Base-by-base conservation (phyloP, 1,140 invertebrate species). In the Lepidurus packardi region DNA sequence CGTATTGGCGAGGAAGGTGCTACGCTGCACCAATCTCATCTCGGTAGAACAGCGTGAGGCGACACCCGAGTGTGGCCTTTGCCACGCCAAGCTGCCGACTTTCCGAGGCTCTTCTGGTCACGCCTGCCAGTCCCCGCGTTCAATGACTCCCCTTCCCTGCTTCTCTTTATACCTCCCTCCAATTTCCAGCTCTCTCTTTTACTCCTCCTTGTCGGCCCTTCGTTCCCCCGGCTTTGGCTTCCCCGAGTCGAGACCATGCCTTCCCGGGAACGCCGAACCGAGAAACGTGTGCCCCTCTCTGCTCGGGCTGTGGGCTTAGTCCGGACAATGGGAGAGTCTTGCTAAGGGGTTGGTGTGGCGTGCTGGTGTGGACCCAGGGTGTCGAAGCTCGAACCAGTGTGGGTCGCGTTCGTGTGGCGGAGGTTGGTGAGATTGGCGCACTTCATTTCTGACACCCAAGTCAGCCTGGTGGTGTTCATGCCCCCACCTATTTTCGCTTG, bases 361-460 rank as follows among this genome's bases (percentile, higher is more conserved):
- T 21, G 53, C 53, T 65, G 53, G 53, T 65, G 53, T 65, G 53
- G 53, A 65, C 53, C 53, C 53, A 65, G 53, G 53, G 53, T 65
- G 53, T 65, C 53, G 53, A 65, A 65, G 53, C 53, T 65, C 53
- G 53, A 65, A 65, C 53, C 53, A 65, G 53, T 65, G 53, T 65
- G 53, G 53, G 53, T 65, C 53, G 53, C 53, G 53, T 65, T 65
- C 53, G 53, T 65, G 53, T 65, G 53, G 53, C 53, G 21, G 53
- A 65, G 53, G 53, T 65, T 65, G 53, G 53, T 65, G 53, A 65
- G 53, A 65, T 65, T 65, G 53, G 53, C 53, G 53, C 53, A 65
- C 53, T 65, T 65, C 53, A 65, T 65, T 65, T 65, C 53, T 65
- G 53, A 65, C 53, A 65, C 53, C 53, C 53, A 65, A 65, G 53